These are phyloP conservation scores for Odocoileus hemionus DNA, from an alignment of 2,113 vertebrate species.

Conservation along the genomic window DNA sequence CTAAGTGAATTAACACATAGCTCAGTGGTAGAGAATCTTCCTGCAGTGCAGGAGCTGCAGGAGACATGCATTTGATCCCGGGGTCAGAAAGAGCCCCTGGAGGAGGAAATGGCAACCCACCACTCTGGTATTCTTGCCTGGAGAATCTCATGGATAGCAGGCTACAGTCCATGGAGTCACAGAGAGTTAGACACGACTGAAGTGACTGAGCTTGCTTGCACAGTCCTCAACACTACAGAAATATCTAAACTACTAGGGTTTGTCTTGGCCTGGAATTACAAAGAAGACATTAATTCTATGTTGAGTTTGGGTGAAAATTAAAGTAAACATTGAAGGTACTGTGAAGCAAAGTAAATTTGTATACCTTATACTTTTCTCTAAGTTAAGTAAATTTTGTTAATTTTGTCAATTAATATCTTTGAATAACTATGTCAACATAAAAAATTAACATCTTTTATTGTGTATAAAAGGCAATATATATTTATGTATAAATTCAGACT, in stretches of 20 bases:
- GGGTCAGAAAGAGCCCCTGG: neutral
- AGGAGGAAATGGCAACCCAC: neutral
- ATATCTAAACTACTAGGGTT: neutral
- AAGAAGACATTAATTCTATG: constrained; percentile 14
- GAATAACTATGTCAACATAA: neutral
- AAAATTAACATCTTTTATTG: neutral
- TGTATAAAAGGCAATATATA: neutral
- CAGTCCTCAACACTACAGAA: neutral
- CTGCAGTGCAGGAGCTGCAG: neutral
- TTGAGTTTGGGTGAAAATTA: constrained; percentile 21
- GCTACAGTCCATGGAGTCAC: neutral
- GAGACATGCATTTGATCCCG: neutral
- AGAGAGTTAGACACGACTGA: neutral
- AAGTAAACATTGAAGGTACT: neutral
- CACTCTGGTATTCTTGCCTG: neutral
- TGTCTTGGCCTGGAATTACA: neutral
- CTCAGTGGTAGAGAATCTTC: neutral
- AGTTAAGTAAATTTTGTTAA: constrained; percentile 14
- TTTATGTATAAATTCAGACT: constrained; percentile 10
- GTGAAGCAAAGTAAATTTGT: constrained; percentile 7
- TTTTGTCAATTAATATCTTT: neutral
- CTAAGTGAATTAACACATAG: neutral
- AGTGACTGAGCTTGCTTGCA: neutral
- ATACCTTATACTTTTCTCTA: neutral
- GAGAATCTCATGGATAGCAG: neutral